phyloP scores from a whole-genome alignment of 1,140 invertebrate species.

The Nymphalis io region DNA sequence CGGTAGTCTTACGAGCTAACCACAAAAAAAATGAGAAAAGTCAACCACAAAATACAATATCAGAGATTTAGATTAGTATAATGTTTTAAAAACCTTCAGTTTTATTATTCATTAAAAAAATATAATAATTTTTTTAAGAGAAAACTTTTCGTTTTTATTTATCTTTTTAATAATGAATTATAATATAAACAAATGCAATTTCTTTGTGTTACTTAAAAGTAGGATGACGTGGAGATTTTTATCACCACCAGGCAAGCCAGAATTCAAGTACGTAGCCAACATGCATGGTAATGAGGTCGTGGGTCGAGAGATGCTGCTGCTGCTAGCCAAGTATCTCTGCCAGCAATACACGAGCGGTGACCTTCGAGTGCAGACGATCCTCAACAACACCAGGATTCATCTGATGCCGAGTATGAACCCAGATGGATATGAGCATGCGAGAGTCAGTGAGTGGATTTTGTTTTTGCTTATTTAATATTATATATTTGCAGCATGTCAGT shows the following conservation, averaged over 20 bases:
- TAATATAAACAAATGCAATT: too few relatives aligned
- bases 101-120: too few relatives aligned
- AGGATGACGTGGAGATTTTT: background rate
- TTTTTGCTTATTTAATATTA: constrained; percentile 5
- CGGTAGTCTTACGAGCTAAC: too few relatives aligned
- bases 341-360: constrained; percentile 91
- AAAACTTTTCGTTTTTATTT: too few relatives aligned
- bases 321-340: constrained; percentile 93
- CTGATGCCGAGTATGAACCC: constrained; percentile 98
- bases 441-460: constrained; percentile 78
- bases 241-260: constrained; percentile 87
- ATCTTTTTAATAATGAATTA: too few relatives aligned
- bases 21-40: too few relatives aligned
- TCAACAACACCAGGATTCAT: constrained; percentile 93
- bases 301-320: constrained; percentile 91
- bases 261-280: constrained; percentile 95
- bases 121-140: too few relatives aligned
- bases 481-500: constrained; percentile 17
- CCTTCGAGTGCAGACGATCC: constrained; percentile 86
- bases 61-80: too few relatives aligned
- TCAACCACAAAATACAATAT: too few relatives aligned
- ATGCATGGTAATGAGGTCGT: constrained; percentile 96
- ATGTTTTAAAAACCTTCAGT: too few relatives aligned
- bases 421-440: constrained; percentile 94
- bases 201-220: too few relatives aligned